Percentiles rank a stretch among this genome's conserved stretches.
Conservation (phyloP, 2,113 vertebrate genomes). For the Callocephalon fimbriatum region DNA sequence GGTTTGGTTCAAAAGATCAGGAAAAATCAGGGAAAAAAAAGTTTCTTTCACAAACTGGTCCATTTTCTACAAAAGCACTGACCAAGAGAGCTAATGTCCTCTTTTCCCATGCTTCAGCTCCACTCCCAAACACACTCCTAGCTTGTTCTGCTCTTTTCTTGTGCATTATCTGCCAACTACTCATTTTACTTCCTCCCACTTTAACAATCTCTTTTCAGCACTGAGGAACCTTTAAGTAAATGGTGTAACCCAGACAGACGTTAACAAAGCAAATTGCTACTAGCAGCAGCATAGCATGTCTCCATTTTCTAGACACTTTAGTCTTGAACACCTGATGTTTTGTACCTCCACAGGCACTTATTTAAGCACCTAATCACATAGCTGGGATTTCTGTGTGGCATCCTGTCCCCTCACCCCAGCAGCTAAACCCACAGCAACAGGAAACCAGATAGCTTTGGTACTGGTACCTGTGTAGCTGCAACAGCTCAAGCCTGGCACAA, state of each 20-base stretch:
- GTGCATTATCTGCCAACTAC: not conserved
- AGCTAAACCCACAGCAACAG: not conserved
- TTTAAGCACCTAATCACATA: not conserved
- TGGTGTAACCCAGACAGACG: not conserved
- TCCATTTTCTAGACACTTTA: not conserved
- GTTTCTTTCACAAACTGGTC: not conserved
- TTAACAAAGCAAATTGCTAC: not conserved
- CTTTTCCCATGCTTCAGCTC: not conserved
- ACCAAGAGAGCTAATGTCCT: not conserved
- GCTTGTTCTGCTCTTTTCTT: not conserved
- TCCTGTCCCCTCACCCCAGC: not conserved
- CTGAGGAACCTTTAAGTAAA: not conserved
- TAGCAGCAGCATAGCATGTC: not conserved
- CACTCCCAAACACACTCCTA: not conserved
- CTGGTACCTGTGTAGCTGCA: fast-evolving
- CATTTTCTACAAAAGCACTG: not conserved
- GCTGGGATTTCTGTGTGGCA: not conserved
- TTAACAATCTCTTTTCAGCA: not conserved
- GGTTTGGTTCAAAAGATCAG: not conserved
- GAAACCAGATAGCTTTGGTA: not conserved
- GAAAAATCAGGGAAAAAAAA: not conserved
- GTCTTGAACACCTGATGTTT: not conserved
- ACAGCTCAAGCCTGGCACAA: not conserved
- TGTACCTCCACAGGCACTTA: not conserved
- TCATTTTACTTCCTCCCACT: not conserved